These are phyloP conservation scores for Cryptoblepharus egeriae DNA, from an alignment of 2,797 vertebrate genomes.

Conservation along the genomic window DNA sequence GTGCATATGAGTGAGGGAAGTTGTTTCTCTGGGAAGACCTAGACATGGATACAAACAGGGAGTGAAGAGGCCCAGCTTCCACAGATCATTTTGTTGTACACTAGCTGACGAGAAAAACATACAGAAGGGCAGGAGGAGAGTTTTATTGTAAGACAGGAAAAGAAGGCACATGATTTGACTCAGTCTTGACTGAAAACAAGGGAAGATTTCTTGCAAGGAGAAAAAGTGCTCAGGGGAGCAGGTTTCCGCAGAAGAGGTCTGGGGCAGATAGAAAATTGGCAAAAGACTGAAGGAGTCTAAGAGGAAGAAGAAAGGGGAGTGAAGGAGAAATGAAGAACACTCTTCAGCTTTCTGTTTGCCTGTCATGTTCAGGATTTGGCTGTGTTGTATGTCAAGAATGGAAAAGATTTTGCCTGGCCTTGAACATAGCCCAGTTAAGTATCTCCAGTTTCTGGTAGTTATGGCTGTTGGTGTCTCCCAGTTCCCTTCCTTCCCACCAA, in stretches of 20 bases:
- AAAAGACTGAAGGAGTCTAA: conserved; percentile 50
- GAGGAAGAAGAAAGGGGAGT: conserved; percentile 69
- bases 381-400: conserved; percentile 78
- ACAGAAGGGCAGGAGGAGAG: conserved; percentile 68
- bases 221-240: conserved; percentile 64
- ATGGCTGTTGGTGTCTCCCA: conserved; percentile 77
- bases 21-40: conserved; percentile 66
- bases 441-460: conserved; percentile 83
- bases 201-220: conserved; percentile 64
- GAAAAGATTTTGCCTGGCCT: conserved; percentile 76
- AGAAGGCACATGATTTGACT: conserved; percentile 84
- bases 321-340: conserved; percentile 72
- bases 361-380: conserved; percentile 79
- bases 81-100: conserved; percentile 49
- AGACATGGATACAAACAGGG: conserved; percentile 57
- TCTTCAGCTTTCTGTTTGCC: conserved; percentile 79
- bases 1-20: conserved; percentile 47
- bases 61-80: conserved; percentile 31
- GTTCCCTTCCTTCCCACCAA: conserved; percentile 76
- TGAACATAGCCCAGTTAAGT: conserved; percentile 80
- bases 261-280: conserved; percentile 56
- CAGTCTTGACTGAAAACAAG: conserved; percentile 75
- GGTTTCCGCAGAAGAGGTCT: conserved; percentile 59
- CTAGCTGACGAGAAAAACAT: conserved; percentile 62
- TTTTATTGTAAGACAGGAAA: conserved; percentile 74